Conservation (phyloP, 2,888 invertebrate genomes). For the Ischnura elegans region DNA sequence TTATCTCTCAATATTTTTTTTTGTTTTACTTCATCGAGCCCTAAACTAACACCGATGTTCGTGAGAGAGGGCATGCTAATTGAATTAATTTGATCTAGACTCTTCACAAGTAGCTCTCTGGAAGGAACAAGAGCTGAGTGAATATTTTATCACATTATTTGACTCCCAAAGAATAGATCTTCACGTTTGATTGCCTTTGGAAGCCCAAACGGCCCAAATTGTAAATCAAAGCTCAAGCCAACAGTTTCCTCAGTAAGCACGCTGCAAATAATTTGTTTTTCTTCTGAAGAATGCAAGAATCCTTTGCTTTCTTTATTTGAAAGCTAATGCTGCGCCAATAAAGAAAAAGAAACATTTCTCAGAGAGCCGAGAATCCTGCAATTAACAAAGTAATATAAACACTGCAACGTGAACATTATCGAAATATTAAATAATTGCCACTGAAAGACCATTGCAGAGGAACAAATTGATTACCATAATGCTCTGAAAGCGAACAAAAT, state of each 20-base stretch:
- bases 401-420: too few species aligned
- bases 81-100: background rate
- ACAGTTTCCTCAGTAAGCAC: background rate
- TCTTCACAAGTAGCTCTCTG: background rate
- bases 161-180: background rate
- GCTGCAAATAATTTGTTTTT: background rate
- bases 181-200: background rate
- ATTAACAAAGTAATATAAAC: too few species aligned
- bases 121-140: background rate
- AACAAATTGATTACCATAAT: too few species aligned
- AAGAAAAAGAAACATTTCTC: too few species aligned
- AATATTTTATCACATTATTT: slow-evolving; percentile 15
- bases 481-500: too few species aligned
- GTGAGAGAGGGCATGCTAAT: background rate
- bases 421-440: too few species aligned
- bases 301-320: too few species aligned
- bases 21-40: background rate
- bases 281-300: background rate
- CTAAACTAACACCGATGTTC: background rate
- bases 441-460: too few species aligned
- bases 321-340: too few species aligned
- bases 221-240: background rate
- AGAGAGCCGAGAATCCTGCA: too few species aligned
- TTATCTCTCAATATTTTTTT: background rate
- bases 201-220: background rate